Evolutionary conservation across 2,888 invertebrate genomes (phyloP).

Genomic region (Lamproptera curius): DNA sequence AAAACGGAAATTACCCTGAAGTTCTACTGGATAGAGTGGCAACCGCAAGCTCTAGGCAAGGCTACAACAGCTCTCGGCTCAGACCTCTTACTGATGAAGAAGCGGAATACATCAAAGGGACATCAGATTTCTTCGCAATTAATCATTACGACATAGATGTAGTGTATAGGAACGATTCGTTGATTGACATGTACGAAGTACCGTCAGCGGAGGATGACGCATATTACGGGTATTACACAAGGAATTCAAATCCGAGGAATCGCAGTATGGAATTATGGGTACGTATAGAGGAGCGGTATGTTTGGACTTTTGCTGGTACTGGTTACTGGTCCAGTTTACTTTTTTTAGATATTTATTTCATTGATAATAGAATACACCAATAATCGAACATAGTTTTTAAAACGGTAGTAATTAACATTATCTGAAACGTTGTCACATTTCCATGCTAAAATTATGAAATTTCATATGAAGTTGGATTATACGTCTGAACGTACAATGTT

Average conservation of each 20-base stretch:
- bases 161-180: conserved; percentile 27
- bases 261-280: conserved; percentile 1
- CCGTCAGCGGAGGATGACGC: conserved; percentile 25
- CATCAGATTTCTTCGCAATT: conserved; percentile 56
- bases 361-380: not conserved
- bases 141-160: conserved; percentile 79
- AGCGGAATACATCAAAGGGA: conserved; percentile 36
- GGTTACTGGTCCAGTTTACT: no score
- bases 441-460: no score
- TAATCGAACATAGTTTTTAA: not conserved
- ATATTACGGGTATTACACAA: conserved; percentile 20
- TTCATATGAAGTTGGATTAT: no score
- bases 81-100: conserved; percentile 56
- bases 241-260: not conserved
- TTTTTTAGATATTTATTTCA: no score
- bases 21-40: conserved; percentile 73
- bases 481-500: no score
- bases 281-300: no score
- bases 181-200: conserved; percentile 16
- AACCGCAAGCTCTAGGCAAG: conserved; percentile 64
- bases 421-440: no score
- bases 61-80: conserved; percentile 51
- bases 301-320: no score
- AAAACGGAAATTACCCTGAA: conserved; percentile 78
- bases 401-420: no score